Conservation (phyloP, 2,113 vertebrate genomes). For the Archilochus colubris region DNA sequence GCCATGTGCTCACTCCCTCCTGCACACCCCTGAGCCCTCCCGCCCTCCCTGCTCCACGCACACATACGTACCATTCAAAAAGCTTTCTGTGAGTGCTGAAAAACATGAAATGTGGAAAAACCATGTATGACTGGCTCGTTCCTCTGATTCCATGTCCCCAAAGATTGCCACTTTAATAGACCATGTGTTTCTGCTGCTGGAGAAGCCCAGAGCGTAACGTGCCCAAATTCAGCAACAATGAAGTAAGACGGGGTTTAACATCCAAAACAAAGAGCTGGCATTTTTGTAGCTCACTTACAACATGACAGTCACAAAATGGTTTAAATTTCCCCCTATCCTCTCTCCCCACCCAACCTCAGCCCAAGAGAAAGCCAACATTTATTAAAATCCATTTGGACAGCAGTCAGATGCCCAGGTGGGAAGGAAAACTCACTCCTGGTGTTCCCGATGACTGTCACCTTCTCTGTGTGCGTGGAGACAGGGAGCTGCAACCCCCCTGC, state of each 20-base stretch:
- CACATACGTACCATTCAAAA: constrained; percentile 6
- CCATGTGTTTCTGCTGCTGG: constrained; percentile 53
- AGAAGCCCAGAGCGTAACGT: constrained; percentile 37
- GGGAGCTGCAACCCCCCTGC: neutral
- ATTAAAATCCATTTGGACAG: constrained; percentile 9
- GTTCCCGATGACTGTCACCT: neutral
- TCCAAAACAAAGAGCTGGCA: constrained; percentile 26
- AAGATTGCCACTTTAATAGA: constrained; percentile 29
- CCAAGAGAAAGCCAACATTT: constrained; percentile 48
- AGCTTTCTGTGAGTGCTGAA: neutral
- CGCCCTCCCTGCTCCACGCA: neutral
- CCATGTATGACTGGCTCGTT: constrained; percentile 21
- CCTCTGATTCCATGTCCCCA: constrained; percentile 49
- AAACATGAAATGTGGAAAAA: neutral
- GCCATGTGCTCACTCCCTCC: neutral
- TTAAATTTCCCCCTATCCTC: constrained; percentile 38
- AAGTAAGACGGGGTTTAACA: constrained; percentile 41
- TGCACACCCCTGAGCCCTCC: neutral
- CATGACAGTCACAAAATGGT: neutral
- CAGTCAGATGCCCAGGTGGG: constrained; percentile 17
- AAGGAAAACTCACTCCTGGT: constrained; percentile 14
- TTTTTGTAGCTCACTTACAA: constrained; percentile 29
- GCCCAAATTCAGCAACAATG: constrained; percentile 53
- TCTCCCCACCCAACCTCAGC: constrained; percentile 45
- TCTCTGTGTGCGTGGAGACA: neutral